Percentiles rank a stretch among this genome's conserved stretches.
phyloP scores from a whole-genome alignment of 2,888 invertebrate genomes.

The Chymomyza fuscimana region DNA sequence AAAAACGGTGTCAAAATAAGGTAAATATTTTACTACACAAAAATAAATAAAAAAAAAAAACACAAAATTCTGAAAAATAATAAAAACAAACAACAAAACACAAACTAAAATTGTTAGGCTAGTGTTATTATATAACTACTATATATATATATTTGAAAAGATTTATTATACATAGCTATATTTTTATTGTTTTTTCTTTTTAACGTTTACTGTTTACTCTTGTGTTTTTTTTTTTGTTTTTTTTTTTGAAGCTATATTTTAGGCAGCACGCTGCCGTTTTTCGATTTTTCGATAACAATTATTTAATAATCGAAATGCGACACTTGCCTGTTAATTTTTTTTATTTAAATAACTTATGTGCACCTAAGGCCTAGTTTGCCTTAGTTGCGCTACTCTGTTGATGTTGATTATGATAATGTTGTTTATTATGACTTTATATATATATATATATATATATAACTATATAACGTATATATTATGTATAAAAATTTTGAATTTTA shows the following conservation, averaged over 20 bases:
- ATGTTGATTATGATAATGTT: slow-evolving; percentile 70
- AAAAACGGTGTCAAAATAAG: slow-evolving; percentile 57
- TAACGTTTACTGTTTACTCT: slow-evolving; percentile 18
- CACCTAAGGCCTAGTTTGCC: background rate
- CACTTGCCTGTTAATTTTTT: background rate
- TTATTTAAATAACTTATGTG: background rate
- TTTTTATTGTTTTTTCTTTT: slow-evolving; percentile 51
- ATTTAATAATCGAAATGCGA: background rate
- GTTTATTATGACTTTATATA: slow-evolving; percentile 51
- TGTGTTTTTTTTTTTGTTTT: background rate
- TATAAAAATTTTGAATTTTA: background rate
- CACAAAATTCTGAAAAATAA: too few species aligned
- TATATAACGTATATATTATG: slow-evolving; percentile 1
- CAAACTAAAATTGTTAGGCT: background rate
- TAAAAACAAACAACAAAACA: slow-evolving; percentile 13
- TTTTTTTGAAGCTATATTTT: background rate
- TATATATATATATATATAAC: slow-evolving; percentile 15
- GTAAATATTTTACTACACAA: slow-evolving; percentile 61
- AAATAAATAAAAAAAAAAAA: background rate
- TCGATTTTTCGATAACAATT: too few species aligned
- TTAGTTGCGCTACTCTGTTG: slow-evolving; percentile 29
- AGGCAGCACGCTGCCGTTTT: too few species aligned
- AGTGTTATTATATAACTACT: slow-evolving; percentile 16
- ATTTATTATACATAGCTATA: slow-evolving; percentile 20
- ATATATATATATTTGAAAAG: too few species aligned